phyloP scores from a whole-genome alignment of 2,113 vertebrate genomes.

The Limnothrissa miodon region DNA sequence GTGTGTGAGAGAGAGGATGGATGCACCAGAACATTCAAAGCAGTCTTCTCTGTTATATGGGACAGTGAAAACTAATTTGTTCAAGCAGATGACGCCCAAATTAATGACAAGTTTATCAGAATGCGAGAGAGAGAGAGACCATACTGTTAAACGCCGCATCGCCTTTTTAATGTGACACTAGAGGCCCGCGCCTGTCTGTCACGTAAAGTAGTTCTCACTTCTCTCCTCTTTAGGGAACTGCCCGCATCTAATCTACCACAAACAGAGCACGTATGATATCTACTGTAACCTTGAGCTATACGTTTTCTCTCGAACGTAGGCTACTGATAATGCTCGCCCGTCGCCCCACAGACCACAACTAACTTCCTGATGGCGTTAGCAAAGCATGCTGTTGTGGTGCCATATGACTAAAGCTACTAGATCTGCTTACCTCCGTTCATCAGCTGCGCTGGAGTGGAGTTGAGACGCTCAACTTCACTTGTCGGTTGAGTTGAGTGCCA shows the following conservation, averaged over 20 bases:
- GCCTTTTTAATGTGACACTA: neutral
- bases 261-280: neutral
- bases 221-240: neutral
- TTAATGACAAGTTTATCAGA: neutral
- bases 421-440: neutral
- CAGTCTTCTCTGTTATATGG: neutral
- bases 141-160: neutral
- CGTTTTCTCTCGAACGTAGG: neutral
- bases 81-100: neutral
- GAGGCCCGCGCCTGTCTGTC: neutral
- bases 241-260: neutral
- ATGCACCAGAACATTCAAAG: too few relatives aligned
- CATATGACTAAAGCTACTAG: neutral
- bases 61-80: neutral
- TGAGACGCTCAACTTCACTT: neutral
- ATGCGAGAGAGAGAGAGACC: neutral
- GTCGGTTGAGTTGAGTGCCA: neutral
- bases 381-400: neutral
- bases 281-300: neutral
- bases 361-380: neutral
- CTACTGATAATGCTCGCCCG: neutral
- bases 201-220: neutral
- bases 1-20: too few relatives aligned
- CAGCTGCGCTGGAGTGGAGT: neutral
- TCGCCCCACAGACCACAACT: neutral